Evolutionary conservation across 2,113 vertebrate species (phyloP).

Genomic region (Hippocampus comes): DNA sequence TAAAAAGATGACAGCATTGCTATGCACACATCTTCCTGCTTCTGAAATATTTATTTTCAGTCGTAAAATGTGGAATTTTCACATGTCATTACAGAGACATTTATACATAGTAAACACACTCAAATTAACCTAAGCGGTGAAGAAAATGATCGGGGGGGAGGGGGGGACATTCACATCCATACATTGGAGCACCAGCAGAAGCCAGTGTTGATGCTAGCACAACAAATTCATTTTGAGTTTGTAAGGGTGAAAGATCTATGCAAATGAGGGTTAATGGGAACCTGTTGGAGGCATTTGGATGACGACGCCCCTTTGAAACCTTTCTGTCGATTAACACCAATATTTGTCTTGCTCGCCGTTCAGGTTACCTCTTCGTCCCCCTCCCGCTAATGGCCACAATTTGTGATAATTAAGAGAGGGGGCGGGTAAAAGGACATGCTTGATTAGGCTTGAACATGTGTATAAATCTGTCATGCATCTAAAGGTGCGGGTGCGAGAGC

Average conservation of each 20-base stretch:
- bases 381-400: conserved; percentile 84
- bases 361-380: conserved; percentile 79
- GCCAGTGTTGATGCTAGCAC: conserved; percentile 28
- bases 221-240: conserved; percentile 58
- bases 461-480: conserved; percentile 12
- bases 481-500: conserved; percentile 3
- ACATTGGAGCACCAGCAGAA: conserved; percentile 5
- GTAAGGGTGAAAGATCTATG: conserved; percentile 51
- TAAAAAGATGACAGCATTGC: no score
- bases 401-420: conserved; percentile 82
- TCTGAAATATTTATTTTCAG: no score
- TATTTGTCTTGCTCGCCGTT: conserved; percentile 73
- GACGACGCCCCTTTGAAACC: conserved; percentile 37
- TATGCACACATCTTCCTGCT: no score
- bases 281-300: conserved; percentile 57
- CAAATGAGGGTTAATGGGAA: conserved; percentile 71
- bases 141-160: no score
- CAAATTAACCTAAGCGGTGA: no score
- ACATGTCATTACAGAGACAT: no score
- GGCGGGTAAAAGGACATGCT: conserved; percentile 11
- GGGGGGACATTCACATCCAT: neutral
- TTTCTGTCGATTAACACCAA: conserved; percentile 67
- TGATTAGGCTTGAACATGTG: conserved; percentile 14
- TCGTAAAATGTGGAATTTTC: no score
- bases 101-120: no score